phyloP scores from a whole-genome alignment of 2,113 vertebrate genomes.

The Setophaga petechia region DNA sequence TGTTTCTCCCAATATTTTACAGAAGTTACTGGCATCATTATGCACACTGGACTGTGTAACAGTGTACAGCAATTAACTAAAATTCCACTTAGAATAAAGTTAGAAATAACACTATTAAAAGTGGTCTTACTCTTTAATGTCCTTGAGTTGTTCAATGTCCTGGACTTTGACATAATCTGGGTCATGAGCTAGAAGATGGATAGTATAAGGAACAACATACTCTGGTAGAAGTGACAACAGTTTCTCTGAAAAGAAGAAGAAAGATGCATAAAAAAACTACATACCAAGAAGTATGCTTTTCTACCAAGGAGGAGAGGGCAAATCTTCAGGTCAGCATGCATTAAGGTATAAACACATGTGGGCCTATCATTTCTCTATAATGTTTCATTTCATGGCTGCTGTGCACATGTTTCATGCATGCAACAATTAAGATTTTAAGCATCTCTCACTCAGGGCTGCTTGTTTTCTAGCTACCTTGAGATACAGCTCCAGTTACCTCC shows the following conservation, averaged over 20 bases:
- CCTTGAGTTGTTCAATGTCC: slow-evolving; percentile 98
- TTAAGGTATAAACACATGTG: not conserved
- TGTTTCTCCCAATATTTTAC: not conserved
- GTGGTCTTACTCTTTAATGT: slow-evolving; percentile 97
- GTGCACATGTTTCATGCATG: not conserved
- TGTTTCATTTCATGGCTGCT: not conserved
- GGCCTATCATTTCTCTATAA: not conserved
- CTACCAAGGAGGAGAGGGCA: not conserved
- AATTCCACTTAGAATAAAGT: not conserved
- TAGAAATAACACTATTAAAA: not conserved
- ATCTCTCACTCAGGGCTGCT: not conserved
- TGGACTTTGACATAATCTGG: slow-evolving; percentile 98
- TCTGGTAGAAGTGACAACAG: slow-evolving; percentile 95
- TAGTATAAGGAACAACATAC: slow-evolving; percentile 97
- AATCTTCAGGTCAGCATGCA: not conserved
- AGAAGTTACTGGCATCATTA: not conserved
- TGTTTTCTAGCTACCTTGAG: not conserved
- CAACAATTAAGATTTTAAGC: not conserved
- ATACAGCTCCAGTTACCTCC: not conserved
- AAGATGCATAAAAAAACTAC: slow-evolving; percentile 26
- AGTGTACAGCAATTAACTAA: not conserved
- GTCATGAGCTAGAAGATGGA: slow-evolving; percentile 96
- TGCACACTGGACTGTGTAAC: not conserved
- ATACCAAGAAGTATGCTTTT: not conserved
- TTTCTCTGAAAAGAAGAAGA: slow-evolving; percentile 84